Conservation (phyloP, 2,113 vertebrate species). For the Lipotes vexillifer region DNA sequence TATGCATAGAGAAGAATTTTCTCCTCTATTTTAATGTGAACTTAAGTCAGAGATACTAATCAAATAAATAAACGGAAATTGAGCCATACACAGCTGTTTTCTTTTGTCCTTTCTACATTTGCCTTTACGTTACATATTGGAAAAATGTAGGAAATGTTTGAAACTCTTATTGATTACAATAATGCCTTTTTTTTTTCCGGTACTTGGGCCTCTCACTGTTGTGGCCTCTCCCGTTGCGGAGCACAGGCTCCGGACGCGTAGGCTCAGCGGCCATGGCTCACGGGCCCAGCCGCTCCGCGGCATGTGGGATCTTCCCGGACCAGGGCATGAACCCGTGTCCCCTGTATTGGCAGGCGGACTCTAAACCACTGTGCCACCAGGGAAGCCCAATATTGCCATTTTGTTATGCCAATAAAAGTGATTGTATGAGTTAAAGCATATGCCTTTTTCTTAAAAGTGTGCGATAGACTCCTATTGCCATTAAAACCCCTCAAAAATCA, state of each 20-base stretch:
- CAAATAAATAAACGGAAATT: conserved; percentile 15
- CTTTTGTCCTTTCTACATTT: background rate
- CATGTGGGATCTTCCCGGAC: too few relatives aligned
- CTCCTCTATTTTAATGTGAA: background rate
- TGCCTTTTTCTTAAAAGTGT: background rate
- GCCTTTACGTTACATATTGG: background rate
- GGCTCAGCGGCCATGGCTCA: too few relatives aligned
- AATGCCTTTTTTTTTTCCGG: background rate
- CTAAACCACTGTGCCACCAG: too few relatives aligned
- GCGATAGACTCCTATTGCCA: background rate
- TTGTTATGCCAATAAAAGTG: background rate
- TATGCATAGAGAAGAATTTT: background rate
- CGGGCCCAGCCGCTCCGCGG: too few relatives aligned
- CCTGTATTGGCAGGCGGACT: too few relatives aligned
- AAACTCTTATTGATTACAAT: background rate
- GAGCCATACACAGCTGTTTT: background rate
- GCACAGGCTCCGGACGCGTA: too few relatives aligned
- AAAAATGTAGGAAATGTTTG: background rate
- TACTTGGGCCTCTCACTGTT: too few relatives aligned
- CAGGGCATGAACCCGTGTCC: too few relatives aligned
- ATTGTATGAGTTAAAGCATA: background rate
- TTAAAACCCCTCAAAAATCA: background rate
- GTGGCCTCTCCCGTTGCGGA: too few relatives aligned
- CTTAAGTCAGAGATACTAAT: background rate
- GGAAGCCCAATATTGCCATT: background rate